Evolutionary conservation across 2,113 vertebrate species (phyloP).

Genomic region (Lota lota): DNA sequence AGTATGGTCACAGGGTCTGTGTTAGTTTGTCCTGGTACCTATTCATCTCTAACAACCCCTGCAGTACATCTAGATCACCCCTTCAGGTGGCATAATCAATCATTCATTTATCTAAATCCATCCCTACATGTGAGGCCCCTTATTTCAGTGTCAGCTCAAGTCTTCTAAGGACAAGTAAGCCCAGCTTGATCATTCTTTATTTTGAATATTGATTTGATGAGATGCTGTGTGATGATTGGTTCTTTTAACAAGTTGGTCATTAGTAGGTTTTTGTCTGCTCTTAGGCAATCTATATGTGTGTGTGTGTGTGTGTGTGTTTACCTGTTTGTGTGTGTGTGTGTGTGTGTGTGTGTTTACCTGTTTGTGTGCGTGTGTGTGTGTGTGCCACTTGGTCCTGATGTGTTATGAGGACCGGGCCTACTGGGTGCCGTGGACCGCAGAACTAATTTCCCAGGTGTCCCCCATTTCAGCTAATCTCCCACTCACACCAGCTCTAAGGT

Average conservation of each 20-base stretch:
- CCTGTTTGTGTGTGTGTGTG: conserved; percentile 16
- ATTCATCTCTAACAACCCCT: background rate
- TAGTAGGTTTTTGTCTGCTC: conserved; percentile 32
- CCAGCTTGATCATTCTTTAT: too few relatives aligned
- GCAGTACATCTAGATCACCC: too few relatives aligned
- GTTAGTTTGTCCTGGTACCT: background rate
- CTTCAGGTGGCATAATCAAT: too few relatives aligned
- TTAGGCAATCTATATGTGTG: conserved; percentile 5
- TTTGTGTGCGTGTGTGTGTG: conserved; percentile 3
- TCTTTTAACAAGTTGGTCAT: too few relatives aligned
- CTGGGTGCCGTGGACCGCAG: conserved; percentile 39
- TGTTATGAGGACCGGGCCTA: conserved; percentile 7
- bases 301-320: conserved; percentile 9
- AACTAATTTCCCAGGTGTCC: conserved; percentile 72
- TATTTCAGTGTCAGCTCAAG: too few relatives aligned
- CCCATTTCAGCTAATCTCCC: conserved; percentile 73
- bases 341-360: background rate
- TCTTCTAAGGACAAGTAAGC: too few relatives aligned
- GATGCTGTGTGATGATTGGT: too few relatives aligned
- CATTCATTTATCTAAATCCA: too few relatives aligned
- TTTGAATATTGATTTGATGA: too few relatives aligned
- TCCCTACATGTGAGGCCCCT: too few relatives aligned
- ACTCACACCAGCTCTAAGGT: conserved; percentile 53
- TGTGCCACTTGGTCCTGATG: background rate
- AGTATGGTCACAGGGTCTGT: background rate